Percentiles rank a stretch among this genome's conserved stretches.
Evolutionary conservation across 2,113 vertebrate species (phyloP).

Genomic region (Gambusia affinis): DNA sequence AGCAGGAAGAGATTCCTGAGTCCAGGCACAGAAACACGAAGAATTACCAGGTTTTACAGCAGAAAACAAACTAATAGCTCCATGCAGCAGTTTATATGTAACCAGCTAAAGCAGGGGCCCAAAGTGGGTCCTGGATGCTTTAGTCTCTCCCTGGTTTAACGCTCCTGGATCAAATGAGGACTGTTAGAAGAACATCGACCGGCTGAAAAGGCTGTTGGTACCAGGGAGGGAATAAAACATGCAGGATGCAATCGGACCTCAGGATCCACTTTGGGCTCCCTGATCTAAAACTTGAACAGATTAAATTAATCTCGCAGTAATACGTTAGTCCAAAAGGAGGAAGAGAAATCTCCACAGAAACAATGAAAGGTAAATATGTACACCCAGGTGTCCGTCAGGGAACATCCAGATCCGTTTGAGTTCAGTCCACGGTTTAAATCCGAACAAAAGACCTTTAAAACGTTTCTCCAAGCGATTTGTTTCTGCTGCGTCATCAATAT

Average conservation of each 20-base stretch:
- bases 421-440: not conserved
- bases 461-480: not conserved
- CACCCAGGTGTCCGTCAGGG: not conserved
- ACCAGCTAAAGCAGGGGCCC: conserved; percentile 10
- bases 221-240: no score
- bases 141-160: no score
- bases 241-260: no score
- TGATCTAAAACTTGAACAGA: conserved; percentile 16
- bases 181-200: no score
- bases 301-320: conserved; percentile 43
- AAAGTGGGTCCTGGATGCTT: no score
- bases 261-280: no score
- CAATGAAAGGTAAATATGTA: not conserved
- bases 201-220: no score
- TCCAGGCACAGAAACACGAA: conserved; percentile 30
- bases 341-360: conserved; percentile 34
- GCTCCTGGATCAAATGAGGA: no score
- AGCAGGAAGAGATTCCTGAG: conserved; percentile 4
- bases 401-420: not conserved
- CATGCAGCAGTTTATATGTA: conserved; percentile 41
- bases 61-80: conserved; percentile 24
- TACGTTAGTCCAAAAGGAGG: not conserved
- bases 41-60: conserved; percentile 41
- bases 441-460: not conserved
- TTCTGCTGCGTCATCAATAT: not conserved